A percentile compares a stretch with the other conserved stretches of the same genome.
These are phyloP conservation scores for Orchesella flavescens DNA, from an alignment of 2,888 invertebrate genomes.

Conservation along the genomic window DNA sequence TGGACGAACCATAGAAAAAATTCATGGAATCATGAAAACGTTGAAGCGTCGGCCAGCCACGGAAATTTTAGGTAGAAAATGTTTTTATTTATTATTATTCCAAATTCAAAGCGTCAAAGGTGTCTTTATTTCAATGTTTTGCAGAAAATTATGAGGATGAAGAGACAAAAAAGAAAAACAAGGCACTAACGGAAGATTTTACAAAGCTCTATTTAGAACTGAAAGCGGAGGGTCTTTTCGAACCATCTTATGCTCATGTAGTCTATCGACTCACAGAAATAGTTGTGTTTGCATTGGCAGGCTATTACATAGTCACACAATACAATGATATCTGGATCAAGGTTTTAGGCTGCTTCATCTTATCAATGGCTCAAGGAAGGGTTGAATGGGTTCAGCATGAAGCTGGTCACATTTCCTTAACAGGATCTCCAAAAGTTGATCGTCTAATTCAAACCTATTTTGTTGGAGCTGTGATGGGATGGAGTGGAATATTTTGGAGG, in stretches of 20 bases:
- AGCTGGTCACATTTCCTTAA: slow-evolving; percentile 26
- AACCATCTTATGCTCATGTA: slow-evolving; percentile 55
- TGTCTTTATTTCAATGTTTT: too few relatives aligned
- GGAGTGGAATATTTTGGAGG: not conserved
- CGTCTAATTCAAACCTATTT: not conserved
- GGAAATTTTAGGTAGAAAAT: slow-evolving; percentile 20
- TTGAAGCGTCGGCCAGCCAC: slow-evolving; percentile 59
- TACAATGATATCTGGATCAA: not conserved
- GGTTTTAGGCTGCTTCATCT: slow-evolving; percentile 39
- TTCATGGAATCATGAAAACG: slow-evolving; percentile 54
- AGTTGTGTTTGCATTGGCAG: slow-evolving; percentile 30
- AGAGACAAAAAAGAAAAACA: slow-evolving; percentile 24
- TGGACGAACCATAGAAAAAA: slow-evolving; percentile 54
- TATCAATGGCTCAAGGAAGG: slow-evolving; percentile 51
- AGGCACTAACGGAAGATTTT: slow-evolving; percentile 65
- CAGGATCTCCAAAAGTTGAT: slow-evolving; percentile 23
- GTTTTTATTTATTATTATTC: not conserved
- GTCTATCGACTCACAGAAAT: slow-evolving; percentile 57
- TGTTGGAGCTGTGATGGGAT: not conserved
- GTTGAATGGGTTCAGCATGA: slow-evolving; percentile 29
- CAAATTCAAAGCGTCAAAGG: too few relatives aligned
- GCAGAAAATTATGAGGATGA: not conserved
- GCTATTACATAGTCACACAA: slow-evolving; percentile 46
- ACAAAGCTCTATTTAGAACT: slow-evolving; percentile 62
- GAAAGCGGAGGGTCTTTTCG: slow-evolving; percentile 64